phyloP scores from a whole-genome alignment of 1,140 invertebrate genomes.

The Atta colombica region DNA sequence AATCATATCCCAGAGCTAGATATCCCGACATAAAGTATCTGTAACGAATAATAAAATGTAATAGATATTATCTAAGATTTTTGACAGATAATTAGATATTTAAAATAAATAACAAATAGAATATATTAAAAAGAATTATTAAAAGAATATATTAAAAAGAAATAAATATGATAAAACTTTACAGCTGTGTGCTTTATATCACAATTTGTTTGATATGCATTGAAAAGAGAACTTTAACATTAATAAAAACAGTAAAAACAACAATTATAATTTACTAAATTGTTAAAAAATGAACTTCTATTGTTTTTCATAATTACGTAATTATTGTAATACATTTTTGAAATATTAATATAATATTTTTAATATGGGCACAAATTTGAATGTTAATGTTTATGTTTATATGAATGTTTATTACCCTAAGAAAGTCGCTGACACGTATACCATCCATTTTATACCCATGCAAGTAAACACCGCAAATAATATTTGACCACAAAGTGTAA shows the following conservation, averaged over 20 bases:
- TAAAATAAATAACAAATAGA: neutral
- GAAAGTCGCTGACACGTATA: constrained; percentile 88
- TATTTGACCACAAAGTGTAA: constrained; percentile 52
- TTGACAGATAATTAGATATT: too few relatives aligned
- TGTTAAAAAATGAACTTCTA: neutral
- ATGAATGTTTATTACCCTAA: constrained; percentile 84
- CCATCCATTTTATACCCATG: constrained; percentile 86
- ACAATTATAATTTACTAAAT: neutral
- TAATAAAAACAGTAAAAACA: neutral
- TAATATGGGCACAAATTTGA: neutral
- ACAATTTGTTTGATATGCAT: neutral
- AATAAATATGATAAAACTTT: neutral
- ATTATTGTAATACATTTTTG: neutral
- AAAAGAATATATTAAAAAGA: neutral
- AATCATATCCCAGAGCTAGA: constrained; percentile 91
- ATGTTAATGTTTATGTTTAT: neutral
- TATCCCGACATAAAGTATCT: constrained; percentile 93
- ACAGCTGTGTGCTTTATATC: neutral
- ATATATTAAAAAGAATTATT: neutral
- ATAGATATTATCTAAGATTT: neutral
- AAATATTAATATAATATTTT: neutral
- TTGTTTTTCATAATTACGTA: neutral
- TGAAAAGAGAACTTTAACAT: too few relatives aligned
- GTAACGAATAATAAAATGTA: constrained; percentile 29
- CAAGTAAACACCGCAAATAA: constrained; percentile 52